Evolutionary conservation across 2,888 invertebrate genomes (phyloP), one percentile per base, ranked within the genome.

Genomic region (Campopleginae sp.): DNA sequence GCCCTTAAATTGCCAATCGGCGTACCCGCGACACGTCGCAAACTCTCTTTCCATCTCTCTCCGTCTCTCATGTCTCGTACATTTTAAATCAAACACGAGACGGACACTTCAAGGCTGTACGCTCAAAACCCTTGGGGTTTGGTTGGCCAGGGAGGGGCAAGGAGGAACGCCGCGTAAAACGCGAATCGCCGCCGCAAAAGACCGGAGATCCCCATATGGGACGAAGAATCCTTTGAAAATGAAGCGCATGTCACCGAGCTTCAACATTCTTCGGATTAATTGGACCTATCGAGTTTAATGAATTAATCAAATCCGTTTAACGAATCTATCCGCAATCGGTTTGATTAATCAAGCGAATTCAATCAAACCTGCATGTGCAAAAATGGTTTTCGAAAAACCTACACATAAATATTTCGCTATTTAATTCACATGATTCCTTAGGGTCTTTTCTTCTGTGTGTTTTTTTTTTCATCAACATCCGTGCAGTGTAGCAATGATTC

Each of bases 61-160:
- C 48, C 19, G 33, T 48, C 75, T 31, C 63, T 65, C 27, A 8
- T 42, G 66, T 80, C 80, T 65, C 72, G 80, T 72, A 27, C 61
- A 68, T 68, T 76, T 91, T 92, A 90, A 92, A 92, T 92, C 91
- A 91, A 90, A 75, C 46, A 63, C 71, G 79, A 90, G 91, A 90
- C 89, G 87, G 92, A 91, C 92, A 90, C 91, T 89, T 92, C 92
- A 92, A 92, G 92, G 91, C 90, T 92, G 89, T 82, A 17, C 90
- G 90, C 90, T 90, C 87, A 87, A 71, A 75, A 72, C 61, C 77
- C 81, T 82, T 68, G 72, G 48, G 66, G 61, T 48, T 12, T 14
- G 2, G 23, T 14, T 5, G 38, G 10, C 38, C 38, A 5, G 38
- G 12, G 42, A 14, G 66, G 23, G 44, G 66, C n/a, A n/a, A 38